Conservation (phyloP, 2,113 vertebrate genomes). For the Anarhynchus alexandrinus region DNA sequence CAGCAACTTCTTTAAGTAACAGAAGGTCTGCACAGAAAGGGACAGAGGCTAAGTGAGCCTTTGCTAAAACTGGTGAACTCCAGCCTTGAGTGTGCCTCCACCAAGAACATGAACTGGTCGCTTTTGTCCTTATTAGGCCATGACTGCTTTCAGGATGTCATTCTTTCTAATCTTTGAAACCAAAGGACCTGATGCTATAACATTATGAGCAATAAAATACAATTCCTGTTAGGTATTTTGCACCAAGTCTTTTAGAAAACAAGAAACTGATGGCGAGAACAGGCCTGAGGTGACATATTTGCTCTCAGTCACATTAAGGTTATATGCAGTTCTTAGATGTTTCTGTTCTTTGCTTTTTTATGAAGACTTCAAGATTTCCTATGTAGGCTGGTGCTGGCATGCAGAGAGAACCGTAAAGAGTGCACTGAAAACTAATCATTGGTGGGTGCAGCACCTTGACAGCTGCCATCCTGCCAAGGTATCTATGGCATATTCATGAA, state of each 20-base stretch:
- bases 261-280: background rate
- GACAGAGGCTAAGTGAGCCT: background rate
- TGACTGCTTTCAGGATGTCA: background rate
- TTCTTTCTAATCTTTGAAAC: background rate
- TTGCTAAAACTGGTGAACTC: background rate
- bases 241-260: background rate
- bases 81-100: background rate
- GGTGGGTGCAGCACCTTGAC: background rate
- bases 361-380: background rate
- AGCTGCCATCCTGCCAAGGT: background rate
- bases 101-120: background rate
- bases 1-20: background rate
- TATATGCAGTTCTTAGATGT: background rate
- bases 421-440: background rate
- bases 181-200: background rate
- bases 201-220: background rate
- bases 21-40: background rate
- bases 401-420: background rate
- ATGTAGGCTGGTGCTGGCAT: background rate
- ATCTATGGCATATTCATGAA: background rate
- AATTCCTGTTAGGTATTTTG: background rate
- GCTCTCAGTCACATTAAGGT: background rate
- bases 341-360: background rate
- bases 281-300: background rate
- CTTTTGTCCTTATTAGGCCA: background rate